A percentile compares a stretch with the other conserved stretches of the same genome.
These are phyloP conservation scores for Lytechinus variegatus DNA, from an alignment of 35 echinoderm and acorn worm genomes.

Conservation along the genomic window DNA sequence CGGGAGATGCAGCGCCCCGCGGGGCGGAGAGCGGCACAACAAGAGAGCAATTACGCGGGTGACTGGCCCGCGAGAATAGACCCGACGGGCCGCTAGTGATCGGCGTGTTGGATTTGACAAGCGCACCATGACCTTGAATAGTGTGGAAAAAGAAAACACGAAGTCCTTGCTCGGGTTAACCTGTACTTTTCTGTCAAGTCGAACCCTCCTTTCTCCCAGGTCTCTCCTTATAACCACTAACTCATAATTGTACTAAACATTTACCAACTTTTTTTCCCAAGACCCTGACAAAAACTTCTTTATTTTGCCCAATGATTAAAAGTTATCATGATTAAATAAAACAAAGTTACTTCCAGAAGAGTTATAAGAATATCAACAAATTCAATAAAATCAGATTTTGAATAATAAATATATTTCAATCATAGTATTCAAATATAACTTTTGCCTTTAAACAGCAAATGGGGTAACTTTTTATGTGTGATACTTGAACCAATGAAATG, in stretches of 20 bases:
- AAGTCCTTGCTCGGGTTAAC: slow-evolving; percentile 34
- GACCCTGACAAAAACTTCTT: too few relatives aligned
- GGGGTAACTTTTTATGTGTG: too few relatives aligned
- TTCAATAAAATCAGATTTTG: too few relatives aligned
- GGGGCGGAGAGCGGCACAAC: slow-evolving; percentile 38
- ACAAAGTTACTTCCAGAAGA: too few relatives aligned
- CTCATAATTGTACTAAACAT: background rate
- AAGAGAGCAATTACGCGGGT: slow-evolving; percentile 53
- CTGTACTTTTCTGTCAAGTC: slow-evolving; percentile 49
- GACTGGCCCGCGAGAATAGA: slow-evolving; percentile 28
- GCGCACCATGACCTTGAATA: slow-evolving; percentile 42
- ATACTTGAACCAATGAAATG: too few relatives aligned
- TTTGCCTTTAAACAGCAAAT: too few relatives aligned
- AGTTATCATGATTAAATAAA: background rate
- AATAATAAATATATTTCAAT: too few relatives aligned
- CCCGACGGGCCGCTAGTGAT: slow-evolving; percentile 42
- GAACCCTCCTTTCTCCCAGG: background rate
- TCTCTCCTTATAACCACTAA: background rate
- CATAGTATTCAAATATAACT: too few relatives aligned
- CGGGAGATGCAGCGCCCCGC: slow-evolving; percentile 24
- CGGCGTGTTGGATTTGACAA: slow-evolving; percentile 57
- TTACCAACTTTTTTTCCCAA: background rate
- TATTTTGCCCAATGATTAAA: background rate
- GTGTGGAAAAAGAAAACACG: slow-evolving; percentile 50
- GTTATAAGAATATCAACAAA: too few relatives aligned